Percentiles rank a stretch among this genome's conserved stretches.
phyloP scores from a whole-genome alignment of 2,888 invertebrate species.

The Acanthopleura granulata region DNA sequence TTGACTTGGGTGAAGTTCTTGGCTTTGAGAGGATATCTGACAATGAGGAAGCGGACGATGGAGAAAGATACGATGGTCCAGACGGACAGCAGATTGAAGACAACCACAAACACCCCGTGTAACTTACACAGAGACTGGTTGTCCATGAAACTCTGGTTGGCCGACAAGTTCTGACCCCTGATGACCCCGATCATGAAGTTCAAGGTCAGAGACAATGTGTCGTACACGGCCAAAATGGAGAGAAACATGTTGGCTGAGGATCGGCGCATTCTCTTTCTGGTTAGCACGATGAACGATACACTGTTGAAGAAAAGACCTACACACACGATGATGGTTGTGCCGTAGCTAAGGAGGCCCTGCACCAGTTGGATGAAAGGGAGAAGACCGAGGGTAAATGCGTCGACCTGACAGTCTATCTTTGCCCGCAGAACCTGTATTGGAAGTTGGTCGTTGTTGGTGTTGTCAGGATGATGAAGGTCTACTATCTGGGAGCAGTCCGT shows the following conservation, averaged over 20 bases:
- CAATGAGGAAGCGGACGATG: constrained; percentile 44
- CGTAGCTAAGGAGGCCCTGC: constrained; percentile 43
- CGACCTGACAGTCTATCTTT: constrained; percentile 35
- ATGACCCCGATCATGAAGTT: constrained; percentile 54
- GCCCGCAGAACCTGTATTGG: not conserved
- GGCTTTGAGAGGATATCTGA: constrained; percentile 47
- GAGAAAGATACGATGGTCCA: constrained; percentile 34
- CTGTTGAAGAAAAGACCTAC: constrained; percentile 40
- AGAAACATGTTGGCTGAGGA: constrained; percentile 45
- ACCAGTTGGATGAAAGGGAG: constrained; percentile 44
- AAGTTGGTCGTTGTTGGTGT: not conserved
- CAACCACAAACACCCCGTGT: constrained; percentile 49
- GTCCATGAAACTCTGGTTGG: constrained; percentile 43
- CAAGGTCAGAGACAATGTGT: constrained; percentile 40
- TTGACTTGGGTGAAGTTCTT: constrained; percentile 38
- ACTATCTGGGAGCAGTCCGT: not conserved
- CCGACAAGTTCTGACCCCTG: constrained; percentile 42
- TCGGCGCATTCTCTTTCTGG: constrained; percentile 42
- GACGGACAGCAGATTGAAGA: constrained; percentile 48
- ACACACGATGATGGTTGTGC: constrained; percentile 41
- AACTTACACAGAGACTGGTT: constrained; percentile 45
- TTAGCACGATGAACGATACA: constrained; percentile 40
- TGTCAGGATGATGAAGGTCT: not conserved
- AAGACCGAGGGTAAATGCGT: constrained; percentile 39
- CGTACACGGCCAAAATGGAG: constrained; percentile 43